Evolutionary conservation across 2,797 vertebrate genomes (phyloP).

Genomic region (Zenarchopterus dispar): DNA sequence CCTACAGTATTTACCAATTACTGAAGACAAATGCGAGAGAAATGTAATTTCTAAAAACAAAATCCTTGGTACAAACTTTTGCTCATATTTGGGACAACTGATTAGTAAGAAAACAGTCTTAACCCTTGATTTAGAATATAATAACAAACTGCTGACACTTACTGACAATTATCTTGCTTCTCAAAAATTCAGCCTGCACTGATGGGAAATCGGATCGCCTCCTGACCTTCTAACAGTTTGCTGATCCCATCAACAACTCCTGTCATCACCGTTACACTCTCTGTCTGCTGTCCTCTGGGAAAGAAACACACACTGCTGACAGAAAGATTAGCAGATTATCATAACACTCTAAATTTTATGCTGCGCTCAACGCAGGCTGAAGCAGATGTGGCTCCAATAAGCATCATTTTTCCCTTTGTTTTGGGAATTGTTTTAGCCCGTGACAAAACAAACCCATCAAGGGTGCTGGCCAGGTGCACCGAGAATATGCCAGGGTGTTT

Average conservation of each 20-base stretch:
- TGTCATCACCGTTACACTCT: slow-evolving; percentile 38
- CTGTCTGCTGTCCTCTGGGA: slow-evolving; percentile 18
- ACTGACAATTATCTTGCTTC: slow-evolving; percentile 13
- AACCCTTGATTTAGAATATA: too few relatives aligned
- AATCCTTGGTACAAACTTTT: too few relatives aligned
- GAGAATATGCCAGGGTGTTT: slow-evolving; percentile 38
- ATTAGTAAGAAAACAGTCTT: too few relatives aligned
- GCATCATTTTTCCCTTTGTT: slow-evolving; percentile 30
- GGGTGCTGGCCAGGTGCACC: slow-evolving; percentile 53
- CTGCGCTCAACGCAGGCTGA: slow-evolving; percentile 10
- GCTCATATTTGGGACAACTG: too few relatives aligned
- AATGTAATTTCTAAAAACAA: too few relatives aligned
- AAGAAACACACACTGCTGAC: slow-evolving; percentile 36
- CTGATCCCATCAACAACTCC: slow-evolving; percentile 35
- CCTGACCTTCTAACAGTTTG: slow-evolving; percentile 47
- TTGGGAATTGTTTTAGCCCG: slow-evolving; percentile 30
- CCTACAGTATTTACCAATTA: too few relatives aligned
- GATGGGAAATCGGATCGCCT: slow-evolving; percentile 39
- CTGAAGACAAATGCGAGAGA: too few relatives aligned
- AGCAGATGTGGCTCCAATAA: slow-evolving; percentile 19
- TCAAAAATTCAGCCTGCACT: slow-evolving; percentile 5
- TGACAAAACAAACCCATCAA: slow-evolving; percentile 41
- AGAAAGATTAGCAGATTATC: slow-evolving; percentile 32
- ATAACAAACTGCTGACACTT: neutral
- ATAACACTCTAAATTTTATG: slow-evolving; percentile 23